Conservation (phyloP, 1,140 invertebrate species). For the Aphis gossypii region DNA sequence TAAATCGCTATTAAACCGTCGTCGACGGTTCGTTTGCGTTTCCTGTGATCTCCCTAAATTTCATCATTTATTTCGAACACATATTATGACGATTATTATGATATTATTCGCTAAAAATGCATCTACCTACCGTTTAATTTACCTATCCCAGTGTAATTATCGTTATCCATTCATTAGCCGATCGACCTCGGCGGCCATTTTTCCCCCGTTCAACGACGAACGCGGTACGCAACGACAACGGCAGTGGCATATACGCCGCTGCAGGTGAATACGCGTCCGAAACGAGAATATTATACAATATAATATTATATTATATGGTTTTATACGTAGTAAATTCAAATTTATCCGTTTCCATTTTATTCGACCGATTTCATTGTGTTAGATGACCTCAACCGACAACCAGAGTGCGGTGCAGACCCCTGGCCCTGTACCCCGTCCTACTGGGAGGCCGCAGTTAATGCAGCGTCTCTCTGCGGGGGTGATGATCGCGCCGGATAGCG, state of each 20-base stretch:
- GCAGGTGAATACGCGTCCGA: background rate
- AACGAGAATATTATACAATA: background rate
- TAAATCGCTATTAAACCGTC: slow-evolving; percentile 20
- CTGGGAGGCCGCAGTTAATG: background rate
- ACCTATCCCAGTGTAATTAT: background rate
- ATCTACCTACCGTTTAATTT: background rate
- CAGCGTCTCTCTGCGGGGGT: slow-evolving; percentile 24
- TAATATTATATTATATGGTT: background rate
- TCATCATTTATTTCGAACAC: background rate
- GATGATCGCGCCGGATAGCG: slow-evolving; percentile 45
- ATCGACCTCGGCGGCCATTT: background rate
- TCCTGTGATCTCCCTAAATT: background rate
- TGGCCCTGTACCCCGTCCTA: background rate
- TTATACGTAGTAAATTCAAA: slow-evolving; percentile 19
- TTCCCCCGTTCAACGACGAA: background rate
- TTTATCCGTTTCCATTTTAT: background rate
- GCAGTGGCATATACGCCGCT: no score
- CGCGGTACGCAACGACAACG: background rate
- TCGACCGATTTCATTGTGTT: slow-evolving; percentile 6
- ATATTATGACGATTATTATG: background rate
- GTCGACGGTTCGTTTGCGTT: slow-evolving; percentile 3
- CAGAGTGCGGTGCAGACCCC: background rate
- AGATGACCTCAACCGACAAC: slow-evolving; percentile 10
- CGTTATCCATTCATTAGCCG: background rate
- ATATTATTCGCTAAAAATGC: background rate